Evolutionary conservation across 30 jellyfish, hydroid and myxozoan species (phyloP).

Genomic region (Rhopilema esculentum): DNA sequence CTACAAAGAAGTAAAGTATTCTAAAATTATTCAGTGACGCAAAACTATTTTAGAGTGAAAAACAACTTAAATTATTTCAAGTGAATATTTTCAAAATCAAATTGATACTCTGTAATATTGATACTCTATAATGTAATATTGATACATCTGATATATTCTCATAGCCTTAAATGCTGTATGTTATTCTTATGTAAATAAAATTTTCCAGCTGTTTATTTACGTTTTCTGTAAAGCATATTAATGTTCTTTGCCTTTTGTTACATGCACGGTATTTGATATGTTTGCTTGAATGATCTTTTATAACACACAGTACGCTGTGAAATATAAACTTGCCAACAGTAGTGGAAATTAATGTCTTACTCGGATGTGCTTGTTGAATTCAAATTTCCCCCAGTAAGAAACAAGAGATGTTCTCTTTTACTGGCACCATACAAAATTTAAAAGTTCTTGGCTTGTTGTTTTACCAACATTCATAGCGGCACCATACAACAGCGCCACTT

Average conservation of each 20-base stretch:
- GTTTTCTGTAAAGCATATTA: background rate
- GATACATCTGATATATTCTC: background rate
- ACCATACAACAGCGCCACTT: constrained; percentile 3
- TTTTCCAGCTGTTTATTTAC: background rate
- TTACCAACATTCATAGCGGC: background rate
- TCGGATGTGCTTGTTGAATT: background rate
- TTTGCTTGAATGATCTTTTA: background rate
- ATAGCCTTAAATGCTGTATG: background rate
- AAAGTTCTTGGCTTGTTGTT: constrained; percentile 1
- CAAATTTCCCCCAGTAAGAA: background rate
- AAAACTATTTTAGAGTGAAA: background rate
- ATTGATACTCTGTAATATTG: background rate
- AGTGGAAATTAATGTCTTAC: background rate
- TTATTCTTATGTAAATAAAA: background rate
- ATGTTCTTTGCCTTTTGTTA: background rate
- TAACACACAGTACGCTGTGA: background rate
- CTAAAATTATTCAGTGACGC: background rate
- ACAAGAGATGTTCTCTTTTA: background rate
- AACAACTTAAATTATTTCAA: background rate
- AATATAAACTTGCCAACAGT: background rate
- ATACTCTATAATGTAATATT: no score
- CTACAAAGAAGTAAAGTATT: background rate
- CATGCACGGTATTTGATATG: background rate
- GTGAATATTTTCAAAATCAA: background rate
- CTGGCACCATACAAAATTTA: background rate